Percentiles rank a stretch among this genome's conserved stretches.
Evolutionary conservation across 2,888 invertebrate genomes (phyloP).

Genomic region (Latrodectus elegans): DNA sequence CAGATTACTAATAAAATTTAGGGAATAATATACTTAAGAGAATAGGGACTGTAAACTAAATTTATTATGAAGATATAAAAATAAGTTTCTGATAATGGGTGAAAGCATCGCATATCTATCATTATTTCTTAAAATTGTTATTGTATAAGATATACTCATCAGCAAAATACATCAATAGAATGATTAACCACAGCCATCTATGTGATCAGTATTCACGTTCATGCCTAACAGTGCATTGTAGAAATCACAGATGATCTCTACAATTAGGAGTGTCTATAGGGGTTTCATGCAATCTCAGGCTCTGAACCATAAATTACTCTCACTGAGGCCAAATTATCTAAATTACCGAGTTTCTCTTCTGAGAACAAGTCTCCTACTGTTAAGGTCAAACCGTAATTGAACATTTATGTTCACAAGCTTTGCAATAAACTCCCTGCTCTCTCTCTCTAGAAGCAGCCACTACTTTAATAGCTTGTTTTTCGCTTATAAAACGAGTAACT

Average conservation of each 20-base stretch:
- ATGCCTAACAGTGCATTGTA: slow-evolving; percentile 20
- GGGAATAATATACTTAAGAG: too few relatives aligned
- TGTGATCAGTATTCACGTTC: background rate
- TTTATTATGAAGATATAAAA: too few relatives aligned
- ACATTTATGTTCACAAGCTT: background rate
- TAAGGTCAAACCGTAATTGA: background rate
- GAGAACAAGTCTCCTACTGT: background rate
- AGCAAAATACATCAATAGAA: background rate
- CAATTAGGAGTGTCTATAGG: slow-evolving; percentile 32
- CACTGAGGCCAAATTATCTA: slow-evolving; percentile 20
- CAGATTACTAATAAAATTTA: too few relatives aligned
- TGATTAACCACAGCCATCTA: background rate
- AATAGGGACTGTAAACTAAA: too few relatives aligned
- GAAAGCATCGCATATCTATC: too few relatives aligned
- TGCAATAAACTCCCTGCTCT: background rate
- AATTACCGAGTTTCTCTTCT: slow-evolving; percentile 26
- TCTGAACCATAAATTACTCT: slow-evolving; percentile 23
- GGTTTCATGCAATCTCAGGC: slow-evolving; percentile 14
- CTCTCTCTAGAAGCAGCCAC: background rate
- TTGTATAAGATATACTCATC: too few relatives aligned
- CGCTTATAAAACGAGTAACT: background rate
- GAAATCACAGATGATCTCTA: slow-evolving; percentile 15
- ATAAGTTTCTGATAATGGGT: too few relatives aligned
- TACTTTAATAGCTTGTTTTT: background rate
- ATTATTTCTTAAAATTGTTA: too few relatives aligned